Percentiles rank a stretch among this genome's conserved stretches.
These are phyloP conservation scores for Rhynchomys soricoides DNA, from an alignment of 2,113 vertebrate genomes.

Conservation along the genomic window DNA sequence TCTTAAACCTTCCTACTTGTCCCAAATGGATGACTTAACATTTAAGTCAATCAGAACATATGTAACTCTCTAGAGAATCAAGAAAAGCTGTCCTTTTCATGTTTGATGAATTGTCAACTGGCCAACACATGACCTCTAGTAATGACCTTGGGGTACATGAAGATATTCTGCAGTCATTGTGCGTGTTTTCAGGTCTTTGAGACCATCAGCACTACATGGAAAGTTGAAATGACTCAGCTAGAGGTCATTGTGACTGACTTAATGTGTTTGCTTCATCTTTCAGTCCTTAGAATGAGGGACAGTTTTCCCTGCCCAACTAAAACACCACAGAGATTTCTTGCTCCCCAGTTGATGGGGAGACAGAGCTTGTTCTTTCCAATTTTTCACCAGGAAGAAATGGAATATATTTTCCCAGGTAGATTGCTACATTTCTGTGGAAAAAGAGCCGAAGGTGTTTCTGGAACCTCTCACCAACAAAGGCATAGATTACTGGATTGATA, in stretches of 20 bases:
- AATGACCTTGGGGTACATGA: neutral
- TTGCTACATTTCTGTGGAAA: slow-evolving; percentile 74
- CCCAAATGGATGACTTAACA: neutral
- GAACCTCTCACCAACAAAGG: slow-evolving; percentile 93
- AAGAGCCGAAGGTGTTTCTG: slow-evolving; percentile 85
- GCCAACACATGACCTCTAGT: neutral
- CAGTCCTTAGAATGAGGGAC: neutral
- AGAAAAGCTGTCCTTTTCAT: slow-evolving; percentile 30
- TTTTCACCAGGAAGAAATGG: slow-evolving; percentile 74
- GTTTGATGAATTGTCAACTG: neutral
- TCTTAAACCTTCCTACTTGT: neutral
- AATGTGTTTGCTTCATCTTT: neutral
- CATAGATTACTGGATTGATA: slow-evolving; percentile 94
- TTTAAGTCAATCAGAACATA: neutral
- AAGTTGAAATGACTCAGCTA: neutral
- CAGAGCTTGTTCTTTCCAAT: slow-evolving; percentile 82
- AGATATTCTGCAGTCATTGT: rapidly evolving
- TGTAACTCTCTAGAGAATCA: slow-evolving; percentile 43
- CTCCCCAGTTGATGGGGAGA: slow-evolving; percentile 84
- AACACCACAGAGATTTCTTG: slow-evolving; percentile 82
- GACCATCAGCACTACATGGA: neutral
- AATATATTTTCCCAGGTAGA: slow-evolving; percentile 75
- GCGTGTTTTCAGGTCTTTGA: neutral
- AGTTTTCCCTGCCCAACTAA: slow-evolving; percentile 47
- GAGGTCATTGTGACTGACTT: neutral